Percentiles rank a stretch among this genome's conserved stretches.
Evolutionary conservation across 2,797 vertebrate genomes (phyloP).

Genomic region (Mormyrus hasselquistii): DNA sequence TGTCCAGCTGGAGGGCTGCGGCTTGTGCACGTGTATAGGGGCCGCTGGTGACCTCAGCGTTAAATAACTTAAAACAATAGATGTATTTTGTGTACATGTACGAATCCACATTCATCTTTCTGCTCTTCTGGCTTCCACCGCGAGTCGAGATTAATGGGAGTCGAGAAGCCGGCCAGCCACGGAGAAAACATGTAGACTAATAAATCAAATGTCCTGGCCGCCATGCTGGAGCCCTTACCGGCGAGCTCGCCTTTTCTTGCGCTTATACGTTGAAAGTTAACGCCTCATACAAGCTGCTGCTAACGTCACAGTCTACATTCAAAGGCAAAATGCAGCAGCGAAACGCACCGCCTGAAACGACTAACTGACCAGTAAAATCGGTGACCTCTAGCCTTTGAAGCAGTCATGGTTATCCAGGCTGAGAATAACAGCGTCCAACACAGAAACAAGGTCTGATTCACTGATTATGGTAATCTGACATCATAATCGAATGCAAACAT

Average conservation of each 20-base stretch:
- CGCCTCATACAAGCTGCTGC: neutral
- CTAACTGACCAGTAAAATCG: neutral
- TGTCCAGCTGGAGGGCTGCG: neutral
- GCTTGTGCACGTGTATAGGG: neutral
- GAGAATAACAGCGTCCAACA: neutral
- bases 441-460: neutral
- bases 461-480: neutral
- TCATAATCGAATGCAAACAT: neutral
- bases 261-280: neutral
- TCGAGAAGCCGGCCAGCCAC: neutral
- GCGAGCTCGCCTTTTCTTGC: neutral
- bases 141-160: neutral
- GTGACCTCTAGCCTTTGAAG: neutral
- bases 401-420: neutral
- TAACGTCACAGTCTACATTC: neutral
- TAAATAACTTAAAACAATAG: neutral
- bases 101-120: slow-evolving; percentile 6
- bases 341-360: neutral
- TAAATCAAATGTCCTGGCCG: neutral
- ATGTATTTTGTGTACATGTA: neutral
- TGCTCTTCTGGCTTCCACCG: neutral
- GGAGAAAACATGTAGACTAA: neutral
- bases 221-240: neutral
- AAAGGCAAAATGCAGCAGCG: neutral
- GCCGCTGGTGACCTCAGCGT: neutral